Percentiles rank a stretch among this genome's conserved stretches.
These are phyloP conservation scores for Anguilla japonica DNA, from an alignment of 2,113 vertebrate species.

Conservation along the genomic window DNA sequence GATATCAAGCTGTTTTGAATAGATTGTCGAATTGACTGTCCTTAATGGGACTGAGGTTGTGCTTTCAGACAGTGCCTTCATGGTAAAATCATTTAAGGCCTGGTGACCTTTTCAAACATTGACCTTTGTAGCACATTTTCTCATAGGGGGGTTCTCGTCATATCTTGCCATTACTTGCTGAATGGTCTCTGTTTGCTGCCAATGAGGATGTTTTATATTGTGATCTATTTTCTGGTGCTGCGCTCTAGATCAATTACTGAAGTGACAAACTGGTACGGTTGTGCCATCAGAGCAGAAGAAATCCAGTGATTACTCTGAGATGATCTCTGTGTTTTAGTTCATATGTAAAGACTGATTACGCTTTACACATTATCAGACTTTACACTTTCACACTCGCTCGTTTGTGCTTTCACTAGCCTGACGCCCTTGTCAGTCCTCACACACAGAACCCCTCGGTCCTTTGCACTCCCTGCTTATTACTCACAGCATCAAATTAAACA, in stretches of 20 bases:
- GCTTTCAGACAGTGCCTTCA: too few relatives aligned
- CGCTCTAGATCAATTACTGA: too few relatives aligned
- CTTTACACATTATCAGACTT: too few relatives aligned
- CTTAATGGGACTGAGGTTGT: not conserved
- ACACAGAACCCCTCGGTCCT: too few relatives aligned
- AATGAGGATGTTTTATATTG: not conserved
- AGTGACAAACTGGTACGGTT: too few relatives aligned
- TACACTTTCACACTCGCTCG: too few relatives aligned
- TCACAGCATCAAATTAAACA: not conserved
- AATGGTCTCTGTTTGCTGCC: not conserved
- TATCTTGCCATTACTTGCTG: not conserved
- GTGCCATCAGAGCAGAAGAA: not conserved
- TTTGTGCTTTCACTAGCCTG: too few relatives aligned
- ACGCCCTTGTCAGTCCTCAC: too few relatives aligned
- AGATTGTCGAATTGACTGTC: conserved; percentile 18
- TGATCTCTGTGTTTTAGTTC: not conserved
- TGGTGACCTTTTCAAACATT: not conserved
- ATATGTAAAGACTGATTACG: not conserved
- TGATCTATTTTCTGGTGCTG: not conserved
- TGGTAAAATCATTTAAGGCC: not conserved
- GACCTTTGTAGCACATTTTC: not conserved
- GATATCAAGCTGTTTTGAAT: not conserved
- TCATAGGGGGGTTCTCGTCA: not conserved
- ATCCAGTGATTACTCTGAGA: not conserved
- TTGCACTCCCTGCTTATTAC: not conserved